Conservation (phyloP, 2,888 invertebrate genomes). For the Atethmia centrago region DNA sequence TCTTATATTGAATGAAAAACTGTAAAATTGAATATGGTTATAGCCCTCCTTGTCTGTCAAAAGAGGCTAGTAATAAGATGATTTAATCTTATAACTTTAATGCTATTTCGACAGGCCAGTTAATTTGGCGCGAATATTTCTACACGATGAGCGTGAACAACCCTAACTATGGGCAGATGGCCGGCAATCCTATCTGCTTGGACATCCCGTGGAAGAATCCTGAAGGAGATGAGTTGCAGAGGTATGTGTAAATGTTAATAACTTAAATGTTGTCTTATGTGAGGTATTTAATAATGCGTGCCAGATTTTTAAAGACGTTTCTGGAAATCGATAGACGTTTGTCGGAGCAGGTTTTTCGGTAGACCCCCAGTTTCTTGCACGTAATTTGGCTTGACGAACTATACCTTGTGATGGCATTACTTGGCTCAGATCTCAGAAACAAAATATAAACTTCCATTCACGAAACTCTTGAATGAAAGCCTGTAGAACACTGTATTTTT, state of each 20-base stretch:
- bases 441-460: not conserved
- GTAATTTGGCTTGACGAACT: not conserved
- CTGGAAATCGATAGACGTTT: not conserved
- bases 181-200: constrained; percentile 93
- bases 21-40: too few relatives aligned
- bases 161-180: constrained; percentile 92
- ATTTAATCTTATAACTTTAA: not conserved
- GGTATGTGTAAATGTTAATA: constrained; percentile 69
- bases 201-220: constrained; percentile 92
- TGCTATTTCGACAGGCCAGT: constrained; percentile 88
- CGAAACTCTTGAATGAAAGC: not conserved
- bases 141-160: constrained; percentile 95
- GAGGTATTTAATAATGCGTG: too few relatives aligned
- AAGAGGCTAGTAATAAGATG: not conserved
- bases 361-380: not conserved
- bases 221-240: constrained; percentile 86
- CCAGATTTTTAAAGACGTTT: not conserved
- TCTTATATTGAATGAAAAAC: not conserved
- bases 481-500: not conserved
- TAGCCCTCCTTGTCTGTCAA: not conserved
- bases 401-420: not conserved
- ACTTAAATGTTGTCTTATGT: too few relatives aligned
- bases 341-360: not conserved
- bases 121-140: constrained; percentile 95
- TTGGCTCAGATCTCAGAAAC: not conserved